Conservation (phyloP, 2,888 invertebrate species). For the Dolichopus griseipennis region DNA sequence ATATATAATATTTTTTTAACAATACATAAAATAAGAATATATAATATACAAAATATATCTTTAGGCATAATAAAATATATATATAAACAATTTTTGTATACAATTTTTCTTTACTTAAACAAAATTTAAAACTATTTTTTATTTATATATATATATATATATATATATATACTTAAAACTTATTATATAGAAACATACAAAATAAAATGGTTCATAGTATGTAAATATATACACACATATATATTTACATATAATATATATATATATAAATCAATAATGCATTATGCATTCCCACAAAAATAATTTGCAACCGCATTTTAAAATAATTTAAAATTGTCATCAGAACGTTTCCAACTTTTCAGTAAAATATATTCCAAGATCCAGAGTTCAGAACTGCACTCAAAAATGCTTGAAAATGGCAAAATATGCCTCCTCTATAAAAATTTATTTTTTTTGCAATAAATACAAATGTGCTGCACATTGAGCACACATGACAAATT, state of each 20-base stretch:
- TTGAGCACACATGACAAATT: no score
- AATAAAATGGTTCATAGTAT: background rate
- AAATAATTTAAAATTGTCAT: background rate
- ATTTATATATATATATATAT: background rate
- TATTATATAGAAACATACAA: background rate
- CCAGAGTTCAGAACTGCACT: background rate
- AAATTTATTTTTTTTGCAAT: no score
- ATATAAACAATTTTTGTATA: background rate
- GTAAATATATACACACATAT: no score
- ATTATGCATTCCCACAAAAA: background rate
- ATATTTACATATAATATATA: no score
- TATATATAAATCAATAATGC: no score
- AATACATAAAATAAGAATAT: background rate
- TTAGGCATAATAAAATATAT: background rate
- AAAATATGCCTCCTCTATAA: no score
- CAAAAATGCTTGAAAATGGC: no score
- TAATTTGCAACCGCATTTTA: conserved; percentile 2
- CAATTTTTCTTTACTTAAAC: background rate
- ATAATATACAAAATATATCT: background rate
- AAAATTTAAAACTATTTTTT: background rate
- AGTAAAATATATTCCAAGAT: background rate
- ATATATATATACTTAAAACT: no score
- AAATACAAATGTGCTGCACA: no score
- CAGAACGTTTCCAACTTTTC: background rate
- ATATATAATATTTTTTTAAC: background rate